phyloP scores from a whole-genome alignment of 2,113 vertebrate genomes.

The Neofelis nebulosa region DNA sequence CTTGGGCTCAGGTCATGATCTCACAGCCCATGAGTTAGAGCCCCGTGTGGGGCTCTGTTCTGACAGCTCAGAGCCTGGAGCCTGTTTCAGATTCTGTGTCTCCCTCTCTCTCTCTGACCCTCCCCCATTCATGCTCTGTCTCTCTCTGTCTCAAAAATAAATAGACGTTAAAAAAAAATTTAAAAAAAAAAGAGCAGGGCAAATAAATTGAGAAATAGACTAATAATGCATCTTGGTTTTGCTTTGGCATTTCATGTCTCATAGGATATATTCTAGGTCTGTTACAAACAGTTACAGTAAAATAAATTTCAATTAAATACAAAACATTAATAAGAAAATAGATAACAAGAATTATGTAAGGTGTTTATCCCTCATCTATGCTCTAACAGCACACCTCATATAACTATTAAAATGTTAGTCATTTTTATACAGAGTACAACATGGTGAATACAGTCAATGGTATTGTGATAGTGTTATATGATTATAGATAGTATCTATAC shows the following conservation, averaged over 20 bases:
- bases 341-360: not conserved
- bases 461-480: not conserved
- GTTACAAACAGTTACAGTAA: not conserved
- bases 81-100: too few relatives aligned
- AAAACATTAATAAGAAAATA: slow-evolving; percentile 33
- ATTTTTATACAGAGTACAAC: not conserved
- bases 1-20: too few relatives aligned
- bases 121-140: too few relatives aligned
- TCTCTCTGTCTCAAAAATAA: too few relatives aligned
- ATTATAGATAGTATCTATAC: not conserved
- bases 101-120: too few relatives aligned
- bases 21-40: too few relatives aligned
- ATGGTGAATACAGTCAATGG: not conserved
- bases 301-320: slow-evolving; percentile 22
- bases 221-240: not conserved
- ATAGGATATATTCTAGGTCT: not conserved
- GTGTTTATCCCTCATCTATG: not conserved
- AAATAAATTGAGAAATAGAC: not conserved
- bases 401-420: not conserved
- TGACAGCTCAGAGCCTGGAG: too few relatives aligned
- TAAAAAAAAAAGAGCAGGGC: not conserved
- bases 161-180: too few relatives aligned
- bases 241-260: not conserved
- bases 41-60: too few relatives aligned
- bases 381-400: not conserved